Conservation (phyloP, 2,113 vertebrate genomes). For the Gambusia holbrooki region DNA sequence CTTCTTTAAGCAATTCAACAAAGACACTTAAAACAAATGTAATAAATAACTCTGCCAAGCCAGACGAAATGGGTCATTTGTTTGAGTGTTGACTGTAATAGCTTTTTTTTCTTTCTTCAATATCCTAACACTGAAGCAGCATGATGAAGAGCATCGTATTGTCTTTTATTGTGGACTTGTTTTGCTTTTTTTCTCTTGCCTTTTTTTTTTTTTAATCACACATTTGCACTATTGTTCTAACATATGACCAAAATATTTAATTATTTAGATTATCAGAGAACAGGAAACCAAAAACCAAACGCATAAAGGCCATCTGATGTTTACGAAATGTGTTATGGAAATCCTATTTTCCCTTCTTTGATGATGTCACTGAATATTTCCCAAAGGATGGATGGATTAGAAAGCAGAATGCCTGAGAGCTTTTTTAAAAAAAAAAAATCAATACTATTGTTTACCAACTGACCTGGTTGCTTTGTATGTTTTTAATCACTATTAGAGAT, state of each 20-base stretch:
- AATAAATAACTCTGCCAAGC: neutral
- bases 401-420: neutral
- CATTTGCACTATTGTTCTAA: too few species aligned
- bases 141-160: neutral
- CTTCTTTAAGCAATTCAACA: conserved; percentile 18
- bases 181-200: too few species aligned
- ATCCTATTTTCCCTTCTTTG: too few species aligned
- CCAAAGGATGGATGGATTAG: neutral
- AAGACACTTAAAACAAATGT: neutral
- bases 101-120: neutral
- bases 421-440: too few species aligned
- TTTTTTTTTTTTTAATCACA: too few species aligned
- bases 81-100: neutral
- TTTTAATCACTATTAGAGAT: neutral
- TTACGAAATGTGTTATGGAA: too few species aligned
- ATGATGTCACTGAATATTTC: too few species aligned
- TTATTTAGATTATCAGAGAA: too few species aligned
- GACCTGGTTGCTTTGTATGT: neutral
- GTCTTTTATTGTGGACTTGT: too few species aligned
- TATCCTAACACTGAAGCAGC: neutral
- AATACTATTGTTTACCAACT: neutral
- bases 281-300: too few species aligned
- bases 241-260: too few species aligned
- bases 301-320: too few species aligned
- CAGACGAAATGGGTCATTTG: neutral